Evolutionary conservation across 2,888 invertebrate genomes (phyloP), one percentile per base, ranked within the genome.

Genomic region (Polydrusus tereticollis): DNA sequence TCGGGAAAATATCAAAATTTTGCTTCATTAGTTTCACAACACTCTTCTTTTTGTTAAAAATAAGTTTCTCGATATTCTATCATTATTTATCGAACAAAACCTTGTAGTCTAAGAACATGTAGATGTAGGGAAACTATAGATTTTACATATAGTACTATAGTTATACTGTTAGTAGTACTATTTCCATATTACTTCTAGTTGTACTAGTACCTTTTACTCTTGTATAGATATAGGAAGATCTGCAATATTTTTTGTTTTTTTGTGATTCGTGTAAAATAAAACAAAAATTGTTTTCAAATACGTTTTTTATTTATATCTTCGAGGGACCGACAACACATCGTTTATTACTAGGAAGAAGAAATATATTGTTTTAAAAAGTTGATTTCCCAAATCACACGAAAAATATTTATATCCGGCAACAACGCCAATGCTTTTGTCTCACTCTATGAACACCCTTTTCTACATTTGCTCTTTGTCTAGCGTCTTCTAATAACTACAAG

Each of bases 211-310:
- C 57, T 55, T 65, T 26, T 26, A 65, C 10, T 72, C 41, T 41
- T 72, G 62, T 72, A 65, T 71, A 72, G 52, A 50, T 47, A 60
- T 71, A 64, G 50, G 29, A 58, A 26, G 71, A 74, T 62, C 50
- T 75, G 76, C 76, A 78, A 77, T 76, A 76, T 64, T 76, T 65
- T 57, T 65, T 77, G 72, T 76, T 72, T 78, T 77, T 77, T 79
- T 78, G 79, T 78, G 78, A 78, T 79, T 72, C 78, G 74, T 78
- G 77, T 79, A 79, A 69, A 78, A 79, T 79, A 78, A 79, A 79
- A 41, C 20, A 62, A 67, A 69, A 71, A 71, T 65, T 66, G 62
- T 71, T 71, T 71, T 71, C 41, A 29, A 50, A 47, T 47, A n/a
- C 16, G 20, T 21, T 1, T 20, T 21, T 41, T 47, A 4, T 47